Evolutionary conservation across 2,797 vertebrate genomes (phyloP), one percentile per base, ranked within the genome.

Genomic region (Phoxinus dragarum): DNA sequence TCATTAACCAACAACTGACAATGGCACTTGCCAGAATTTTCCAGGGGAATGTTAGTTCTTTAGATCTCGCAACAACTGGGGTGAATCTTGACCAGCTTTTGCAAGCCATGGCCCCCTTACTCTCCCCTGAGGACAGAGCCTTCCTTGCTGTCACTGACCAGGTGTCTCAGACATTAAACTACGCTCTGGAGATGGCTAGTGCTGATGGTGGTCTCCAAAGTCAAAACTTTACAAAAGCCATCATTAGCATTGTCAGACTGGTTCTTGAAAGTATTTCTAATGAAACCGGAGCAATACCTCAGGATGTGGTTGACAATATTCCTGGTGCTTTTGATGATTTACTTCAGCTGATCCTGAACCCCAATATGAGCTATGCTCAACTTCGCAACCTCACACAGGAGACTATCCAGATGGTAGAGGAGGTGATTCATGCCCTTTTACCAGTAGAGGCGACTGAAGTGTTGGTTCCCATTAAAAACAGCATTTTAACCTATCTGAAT

Each of bases 1-100:
- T 95, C 85, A 89, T 86, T 64, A 90, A 94, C 72, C 90, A 93
- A 38, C 87, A 89, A 49, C 71, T 94, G 52, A 59, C 80, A 0
- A 42, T 56, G 5, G 47, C 90, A 49, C 52, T 96, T 3, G 68
- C 81, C 9, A 88, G 66, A 54, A 84, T 95, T 80, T 80, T 94
- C 19, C 90, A 93, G 8, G 93, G 92, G 93, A 93, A 91, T 86
- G 87, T 91, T 74, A 74, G 86, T 44, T 21, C 4, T 68, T 34
- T 21, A 68, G 61, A 76, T 52, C 34, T 67, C 14, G 2, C 47
- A 54, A 12, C 44, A 40, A 17, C 73, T 17, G 61, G 61, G 9
- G 47, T 77, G 4, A 2, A 84, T 67, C 23, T 84, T 54, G 34
- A 42, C 1, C 73, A 68, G 6, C 31, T 68, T 40, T 52, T 84